These are phyloP conservation scores for Chelidonichthys spinosus DNA, from an alignment of 2,797 vertebrate species.

Conservation along the genomic window DNA sequence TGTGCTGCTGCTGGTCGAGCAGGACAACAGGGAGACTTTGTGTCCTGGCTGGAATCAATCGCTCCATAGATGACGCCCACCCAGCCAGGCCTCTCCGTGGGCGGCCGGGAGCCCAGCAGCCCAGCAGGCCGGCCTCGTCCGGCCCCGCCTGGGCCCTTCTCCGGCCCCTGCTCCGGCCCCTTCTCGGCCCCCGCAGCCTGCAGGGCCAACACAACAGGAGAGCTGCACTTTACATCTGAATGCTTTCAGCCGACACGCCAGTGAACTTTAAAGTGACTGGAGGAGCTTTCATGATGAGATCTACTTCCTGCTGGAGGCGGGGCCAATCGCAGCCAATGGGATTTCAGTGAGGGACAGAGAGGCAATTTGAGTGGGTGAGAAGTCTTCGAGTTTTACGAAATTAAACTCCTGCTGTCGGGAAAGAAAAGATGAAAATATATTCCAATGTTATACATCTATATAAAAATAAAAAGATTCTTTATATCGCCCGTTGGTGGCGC, in stretches of 20 bases:
- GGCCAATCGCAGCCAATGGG: slow-evolving; percentile 15
- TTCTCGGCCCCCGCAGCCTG: slow-evolving; percentile 57
- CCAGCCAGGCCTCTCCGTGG: slow-evolving; percentile 67
- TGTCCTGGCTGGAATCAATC: slow-evolving; percentile 77
- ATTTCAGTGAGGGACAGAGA: background rate
- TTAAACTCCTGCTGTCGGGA: too few species aligned
- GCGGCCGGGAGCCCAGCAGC: slow-evolving; percentile 63
- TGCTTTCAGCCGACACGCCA: slow-evolving; percentile 37
- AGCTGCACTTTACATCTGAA: slow-evolving; percentile 54
- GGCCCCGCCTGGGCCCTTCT: slow-evolving; percentile 56
- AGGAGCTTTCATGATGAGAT: background rate
- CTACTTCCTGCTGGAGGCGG: slow-evolving; percentile 24
- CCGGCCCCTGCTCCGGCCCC: too few species aligned
- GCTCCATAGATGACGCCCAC: slow-evolving; percentile 81
- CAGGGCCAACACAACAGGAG: slow-evolving; percentile 46
- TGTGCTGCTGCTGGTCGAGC: slow-evolving; percentile 27
- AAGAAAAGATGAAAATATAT: too few species aligned
- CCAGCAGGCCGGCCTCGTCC: slow-evolving; percentile 50
- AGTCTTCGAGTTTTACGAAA: too few species aligned
- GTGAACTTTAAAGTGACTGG: slow-evolving; percentile 42
- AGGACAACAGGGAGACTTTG: slow-evolving; percentile 72
- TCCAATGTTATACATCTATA: too few species aligned
- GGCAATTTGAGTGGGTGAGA: too few species aligned
- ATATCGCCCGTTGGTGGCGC: too few species aligned
- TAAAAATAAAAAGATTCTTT: too few species aligned